These are phyloP conservation scores for Desmophyllum pertusum DNA, from an alignment of 92 coral and sea anemone species.

Conservation along the genomic window DNA sequence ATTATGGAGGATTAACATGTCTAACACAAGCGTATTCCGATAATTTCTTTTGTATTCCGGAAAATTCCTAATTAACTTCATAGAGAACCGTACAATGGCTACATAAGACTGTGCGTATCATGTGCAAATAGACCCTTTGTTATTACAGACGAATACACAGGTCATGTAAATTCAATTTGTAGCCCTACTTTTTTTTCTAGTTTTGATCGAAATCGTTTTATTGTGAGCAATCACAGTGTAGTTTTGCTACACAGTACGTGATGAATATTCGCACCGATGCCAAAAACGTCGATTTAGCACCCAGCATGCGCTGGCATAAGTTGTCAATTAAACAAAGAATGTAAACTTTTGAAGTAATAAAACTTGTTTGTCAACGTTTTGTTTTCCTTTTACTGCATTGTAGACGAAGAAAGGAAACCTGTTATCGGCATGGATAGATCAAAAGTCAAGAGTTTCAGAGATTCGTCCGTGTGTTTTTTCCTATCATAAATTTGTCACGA, in stretches of 20 bases:
- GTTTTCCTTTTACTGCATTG: background rate
- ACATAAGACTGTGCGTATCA: background rate
- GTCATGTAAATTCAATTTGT: background rate
- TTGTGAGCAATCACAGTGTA: background rate
- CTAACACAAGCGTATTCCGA: background rate
- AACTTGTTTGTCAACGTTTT: background rate
- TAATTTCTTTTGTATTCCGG: background rate
- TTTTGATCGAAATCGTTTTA: background rate
- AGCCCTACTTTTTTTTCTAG: background rate
- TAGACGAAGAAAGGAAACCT: background rate
- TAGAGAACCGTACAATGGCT: background rate
- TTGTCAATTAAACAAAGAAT: background rate
- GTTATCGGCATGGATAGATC: background rate
- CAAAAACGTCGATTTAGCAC: background rate
- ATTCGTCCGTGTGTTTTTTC: background rate
- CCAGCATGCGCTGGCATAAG: background rate
- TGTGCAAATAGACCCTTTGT: background rate
- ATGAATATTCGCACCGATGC: background rate
- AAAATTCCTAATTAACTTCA: background rate
- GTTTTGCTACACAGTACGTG: background rate
- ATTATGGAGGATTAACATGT: background rate
- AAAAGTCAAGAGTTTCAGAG: background rate
- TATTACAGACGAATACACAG: background rate
- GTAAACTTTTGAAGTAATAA: background rate
- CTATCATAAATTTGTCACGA: background rate